These are phyloP conservation scores for Trinectes maculatus DNA, from an alignment of 2,113 vertebrate genomes.

Conservation along the genomic window DNA sequence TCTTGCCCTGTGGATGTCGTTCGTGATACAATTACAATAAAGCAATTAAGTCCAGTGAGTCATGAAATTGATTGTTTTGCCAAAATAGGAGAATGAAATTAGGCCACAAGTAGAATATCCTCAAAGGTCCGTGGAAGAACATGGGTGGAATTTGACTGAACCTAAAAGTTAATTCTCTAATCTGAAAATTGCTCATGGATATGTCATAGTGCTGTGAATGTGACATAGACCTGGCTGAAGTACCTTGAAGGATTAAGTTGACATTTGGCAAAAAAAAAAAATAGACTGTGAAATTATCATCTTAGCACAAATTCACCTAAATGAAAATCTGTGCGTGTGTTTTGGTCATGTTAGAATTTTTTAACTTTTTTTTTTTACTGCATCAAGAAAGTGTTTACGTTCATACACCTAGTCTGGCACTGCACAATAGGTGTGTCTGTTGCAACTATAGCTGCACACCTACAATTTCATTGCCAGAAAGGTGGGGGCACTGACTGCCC, in stretches of 20 bases:
- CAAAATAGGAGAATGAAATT: slow-evolving; percentile 47
- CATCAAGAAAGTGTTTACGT: too few relatives aligned
- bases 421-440: too few relatives aligned
- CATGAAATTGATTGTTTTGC: slow-evolving; percentile 75
- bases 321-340: too few relatives aligned
- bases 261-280: neutral
- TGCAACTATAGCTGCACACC: too few relatives aligned
- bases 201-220: neutral
- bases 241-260: neutral
- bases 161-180: slow-evolving; percentile 5
- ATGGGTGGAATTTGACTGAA: slow-evolving; percentile 22
- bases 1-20: slow-evolving; percentile 65
- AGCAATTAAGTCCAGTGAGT: slow-evolving; percentile 70
- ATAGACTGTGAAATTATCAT: slow-evolving; percentile 5
- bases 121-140: slow-evolving; percentile 34
- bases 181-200: slow-evolving; percentile 7
- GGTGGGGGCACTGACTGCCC: too few relatives aligned
- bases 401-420: too few relatives aligned
- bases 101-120: slow-evolving; percentile 43
- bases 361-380: too few relatives aligned
- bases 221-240: neutral
- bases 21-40: slow-evolving; percentile 70
- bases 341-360: too few relatives aligned
- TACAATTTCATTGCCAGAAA: too few relatives aligned
- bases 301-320: neutral